phyloP scores from a whole-genome alignment of 2,797 vertebrate species.

The Spondyliosoma cantharus region DNA sequence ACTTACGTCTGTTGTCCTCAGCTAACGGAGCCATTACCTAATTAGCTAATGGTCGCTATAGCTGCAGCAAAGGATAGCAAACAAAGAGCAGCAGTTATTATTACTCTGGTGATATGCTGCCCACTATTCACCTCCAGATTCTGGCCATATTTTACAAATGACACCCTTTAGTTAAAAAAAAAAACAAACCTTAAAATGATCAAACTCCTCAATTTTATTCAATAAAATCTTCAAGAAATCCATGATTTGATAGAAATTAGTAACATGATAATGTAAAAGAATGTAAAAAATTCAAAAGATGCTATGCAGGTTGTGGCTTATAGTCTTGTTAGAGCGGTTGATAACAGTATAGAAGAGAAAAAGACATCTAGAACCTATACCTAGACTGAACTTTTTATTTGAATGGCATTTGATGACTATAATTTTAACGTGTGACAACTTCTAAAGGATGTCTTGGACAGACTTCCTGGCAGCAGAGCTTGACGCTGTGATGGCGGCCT shows the following conservation, averaged over 20 bases:
- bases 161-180: background rate
- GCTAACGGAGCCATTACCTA: too few relatives aligned
- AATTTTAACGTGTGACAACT: background rate
- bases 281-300: background rate
- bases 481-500: background rate
- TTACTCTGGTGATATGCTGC: too few relatives aligned
- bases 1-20: too few relatives aligned
- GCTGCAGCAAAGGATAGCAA: too few relatives aligned
- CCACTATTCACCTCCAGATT: too few relatives aligned
- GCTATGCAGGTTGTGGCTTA: background rate
- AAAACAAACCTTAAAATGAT: constrained; percentile 7
- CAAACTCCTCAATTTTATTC: background rate
- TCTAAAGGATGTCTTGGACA: background rate
- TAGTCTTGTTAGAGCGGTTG: background rate
- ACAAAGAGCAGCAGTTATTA: too few relatives aligned
- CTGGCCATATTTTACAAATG: background rate
- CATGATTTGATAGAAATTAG: background rate
- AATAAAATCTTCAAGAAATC: background rate
- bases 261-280: background rate
- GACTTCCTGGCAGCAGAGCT: background rate
- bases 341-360: background rate
- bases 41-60: too few relatives aligned
- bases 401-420: background rate
- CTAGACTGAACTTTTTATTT: background rate
- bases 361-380: background rate